phyloP scores from a whole-genome alignment of 2,888 invertebrate species.

The Sthenelais limicola region DNA sequence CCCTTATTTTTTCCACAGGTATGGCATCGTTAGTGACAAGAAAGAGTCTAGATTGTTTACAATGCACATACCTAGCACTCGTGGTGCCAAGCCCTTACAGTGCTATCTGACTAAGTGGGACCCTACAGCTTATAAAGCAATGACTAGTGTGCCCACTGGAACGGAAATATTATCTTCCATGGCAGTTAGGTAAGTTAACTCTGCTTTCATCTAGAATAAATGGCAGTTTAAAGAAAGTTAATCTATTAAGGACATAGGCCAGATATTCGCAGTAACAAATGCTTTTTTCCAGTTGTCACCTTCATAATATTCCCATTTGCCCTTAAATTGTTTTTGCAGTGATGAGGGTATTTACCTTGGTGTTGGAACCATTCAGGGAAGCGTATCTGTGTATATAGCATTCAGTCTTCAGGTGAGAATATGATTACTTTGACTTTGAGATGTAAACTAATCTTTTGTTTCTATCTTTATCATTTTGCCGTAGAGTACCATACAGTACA shows the following conservation, averaged over 20 bases:
- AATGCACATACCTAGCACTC: conserved; percentile 84
- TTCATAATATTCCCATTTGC: no score
- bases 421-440: neutral
- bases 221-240: no score
- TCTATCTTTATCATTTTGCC: no score
- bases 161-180: conserved; percentile 67
- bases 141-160: conserved; percentile 76
- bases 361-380: conserved; percentile 94
- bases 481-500: no score
- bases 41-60: conserved; percentile 78
- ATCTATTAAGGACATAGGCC: no score
- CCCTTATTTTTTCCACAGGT: conserved; percentile 56
- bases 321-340: no score
- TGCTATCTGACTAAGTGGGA: conserved; percentile 88
- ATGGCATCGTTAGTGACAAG: conserved; percentile 81
- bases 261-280: no score
- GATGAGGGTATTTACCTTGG: conserved; percentile 91
- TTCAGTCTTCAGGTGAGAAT: conserved; percentile 84
- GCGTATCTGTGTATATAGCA: conserved; percentile 90
- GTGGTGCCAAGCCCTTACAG: conserved; percentile 74
- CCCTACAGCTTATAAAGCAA: conserved; percentile 76
- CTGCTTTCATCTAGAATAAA: no score
- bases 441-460: no score
- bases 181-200: conserved; percentile 66
- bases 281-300: no score